Percentiles rank a stretch among this genome's conserved stretches.
Conservation (phyloP, 2,797 vertebrate species). For the Notoglanidium macrostoma region DNA sequence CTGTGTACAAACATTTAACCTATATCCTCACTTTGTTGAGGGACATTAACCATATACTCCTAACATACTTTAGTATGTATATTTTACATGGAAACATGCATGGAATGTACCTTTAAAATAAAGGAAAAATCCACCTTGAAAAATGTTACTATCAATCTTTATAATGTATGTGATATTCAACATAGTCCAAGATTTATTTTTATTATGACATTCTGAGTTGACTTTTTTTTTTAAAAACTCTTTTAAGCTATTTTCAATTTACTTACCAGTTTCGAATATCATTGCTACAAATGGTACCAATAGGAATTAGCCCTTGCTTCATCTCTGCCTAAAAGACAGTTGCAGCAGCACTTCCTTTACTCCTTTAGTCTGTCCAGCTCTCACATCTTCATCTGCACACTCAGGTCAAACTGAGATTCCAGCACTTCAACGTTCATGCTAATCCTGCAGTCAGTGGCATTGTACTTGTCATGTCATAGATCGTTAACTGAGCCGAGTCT, state of each 20-base stretch:
- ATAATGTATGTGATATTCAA: not conserved
- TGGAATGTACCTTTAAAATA: not conserved
- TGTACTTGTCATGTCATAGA: not conserved
- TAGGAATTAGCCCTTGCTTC: not conserved
- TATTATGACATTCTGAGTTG: not conserved
- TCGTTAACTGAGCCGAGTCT: not conserved
- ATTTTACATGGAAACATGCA: constrained; percentile 4
- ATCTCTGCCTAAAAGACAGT: not conserved
- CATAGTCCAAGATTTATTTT: not conserved
- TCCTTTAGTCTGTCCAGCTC: not conserved
- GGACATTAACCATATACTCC: not conserved
- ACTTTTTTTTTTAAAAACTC: not conserved
- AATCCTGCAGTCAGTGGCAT: not conserved
- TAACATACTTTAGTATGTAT: not conserved
- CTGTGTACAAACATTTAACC: not conserved
- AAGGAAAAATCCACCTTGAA: not conserved
- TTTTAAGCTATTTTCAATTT: not conserved
- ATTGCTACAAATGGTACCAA: not conserved
- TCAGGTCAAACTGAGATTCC: not conserved
- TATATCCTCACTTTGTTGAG: not conserved
- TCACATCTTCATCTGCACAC: not conserved
- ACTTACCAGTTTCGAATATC: not conserved
- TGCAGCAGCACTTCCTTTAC: not conserved
- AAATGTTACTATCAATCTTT: not conserved
- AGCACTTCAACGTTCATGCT: not conserved